Evolutionary conservation across 2,113 vertebrate species (phyloP), one percentile per base, ranked within the genome.

Genomic region (Ochotona curzoniae): DNA sequence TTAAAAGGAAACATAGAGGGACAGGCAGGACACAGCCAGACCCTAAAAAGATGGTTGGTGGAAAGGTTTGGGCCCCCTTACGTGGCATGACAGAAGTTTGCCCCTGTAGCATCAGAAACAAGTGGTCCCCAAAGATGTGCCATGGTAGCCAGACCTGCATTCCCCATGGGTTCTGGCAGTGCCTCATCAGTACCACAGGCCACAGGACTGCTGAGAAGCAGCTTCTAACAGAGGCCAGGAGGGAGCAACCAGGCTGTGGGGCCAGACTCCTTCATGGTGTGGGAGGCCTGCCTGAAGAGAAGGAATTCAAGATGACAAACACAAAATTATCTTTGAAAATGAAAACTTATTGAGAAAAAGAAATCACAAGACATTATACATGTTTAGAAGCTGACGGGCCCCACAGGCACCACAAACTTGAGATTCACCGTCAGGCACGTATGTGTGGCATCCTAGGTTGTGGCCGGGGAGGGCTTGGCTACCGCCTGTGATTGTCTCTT

Each of bases 1-100:
- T 97, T 97, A 97, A 97, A 97, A 96, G 96, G 97, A 97, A 97
- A 95, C 11, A 18, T 63, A 57, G 78, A 49, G 80, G 93, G 67
- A 81, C 81, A 92, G 94, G 94, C 91, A 93, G 94, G 93, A 67
- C 89, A 64, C 80, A 78, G 63, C 63, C 87, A 82, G 94, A 89
- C 85, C 89, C 73, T 93, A 89, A 94, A 12, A 25, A 78, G 86
- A 93, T 35, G 70, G 69, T 95, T 83, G 51, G 83, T 93, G 51
- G 93, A 89, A 94, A 89, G 66, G 78, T 73, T 54, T 91, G 57
- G 80, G 54, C 61, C 83, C 70, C 88, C 81, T 30, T 28, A 32
- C 84, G 32, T 12, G 0, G 63, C 15, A 0, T 69, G 89, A 91
- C 94, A 81, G n/a, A 93, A 91, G 71, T 81, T 86, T 63, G 78